Percentiles rank a stretch among this genome's conserved stretches.
Conservation (phyloP, 1,140 invertebrate genomes). For the Eumeta japonica region DNA sequence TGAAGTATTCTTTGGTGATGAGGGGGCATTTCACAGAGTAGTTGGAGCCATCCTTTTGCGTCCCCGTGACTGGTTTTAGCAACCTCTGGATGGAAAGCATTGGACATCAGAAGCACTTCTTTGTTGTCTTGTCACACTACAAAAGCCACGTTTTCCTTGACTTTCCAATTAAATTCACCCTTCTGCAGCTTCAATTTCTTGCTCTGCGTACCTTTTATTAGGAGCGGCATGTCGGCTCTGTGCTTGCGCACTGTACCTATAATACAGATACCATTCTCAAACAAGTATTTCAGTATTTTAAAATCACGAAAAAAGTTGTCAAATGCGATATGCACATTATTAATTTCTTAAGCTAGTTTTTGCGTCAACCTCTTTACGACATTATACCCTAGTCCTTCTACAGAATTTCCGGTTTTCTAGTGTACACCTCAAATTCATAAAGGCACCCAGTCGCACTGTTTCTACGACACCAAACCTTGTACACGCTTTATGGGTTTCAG, state of each 20-base stretch:
- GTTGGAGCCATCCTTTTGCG: constrained; percentile 2
- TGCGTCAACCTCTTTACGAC: constrained; percentile 27
- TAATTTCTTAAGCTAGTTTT: constrained; percentile 15
- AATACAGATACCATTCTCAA: constrained; percentile 26
- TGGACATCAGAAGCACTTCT: background rate
- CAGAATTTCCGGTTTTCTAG: constrained; percentile 23
- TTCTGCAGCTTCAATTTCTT: too few relatives aligned
- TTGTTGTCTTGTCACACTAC: background rate
- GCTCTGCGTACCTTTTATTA: too few relatives aligned
- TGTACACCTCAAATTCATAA: constrained; percentile 43
- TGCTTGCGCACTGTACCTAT: constrained; percentile 36
- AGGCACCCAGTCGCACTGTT: constrained; percentile 16
- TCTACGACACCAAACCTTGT: constrained; percentile 23
- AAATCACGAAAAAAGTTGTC: constrained; percentile 45
- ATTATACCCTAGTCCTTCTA: constrained; percentile 26
- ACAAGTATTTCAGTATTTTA: constrained; percentile 26
- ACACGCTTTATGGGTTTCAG: constrained; percentile 35
- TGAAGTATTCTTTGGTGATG: background rate
- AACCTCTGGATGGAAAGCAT: background rate
- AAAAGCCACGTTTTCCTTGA: background rate
- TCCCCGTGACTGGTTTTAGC: background rate
- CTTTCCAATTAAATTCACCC: too few relatives aligned
- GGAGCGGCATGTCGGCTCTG: too few relatives aligned
- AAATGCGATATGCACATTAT: constrained; percentile 27
- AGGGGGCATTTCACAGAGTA: background rate